Evolutionary conservation across 1,140 invertebrate genomes (phyloP).

Genomic region (Lucilia cuprina): DNA sequence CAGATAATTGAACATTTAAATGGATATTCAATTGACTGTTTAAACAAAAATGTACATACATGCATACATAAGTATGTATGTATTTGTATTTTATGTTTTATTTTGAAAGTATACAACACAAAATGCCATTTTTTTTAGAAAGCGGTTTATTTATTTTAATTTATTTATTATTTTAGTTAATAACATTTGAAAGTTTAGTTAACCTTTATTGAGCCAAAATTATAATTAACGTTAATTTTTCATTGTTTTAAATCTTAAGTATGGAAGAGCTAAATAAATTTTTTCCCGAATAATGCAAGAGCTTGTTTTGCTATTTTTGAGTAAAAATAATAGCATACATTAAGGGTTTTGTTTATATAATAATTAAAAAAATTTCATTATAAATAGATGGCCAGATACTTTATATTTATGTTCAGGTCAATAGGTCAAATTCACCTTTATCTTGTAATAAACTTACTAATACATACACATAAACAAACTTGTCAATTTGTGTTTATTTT

Average conservation of each 20-base stretch:
- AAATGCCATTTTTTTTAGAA: not conserved
- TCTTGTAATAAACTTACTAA: too few relatives aligned
- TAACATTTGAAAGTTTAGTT: not conserved
- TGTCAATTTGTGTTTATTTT: too few relatives aligned
- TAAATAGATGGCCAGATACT: too few relatives aligned
- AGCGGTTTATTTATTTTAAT: slow-evolving; percentile 5
- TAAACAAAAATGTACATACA: not conserved
- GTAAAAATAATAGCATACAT: too few relatives aligned
- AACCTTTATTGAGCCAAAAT: slow-evolving; percentile 18
- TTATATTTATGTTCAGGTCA: too few relatives aligned
- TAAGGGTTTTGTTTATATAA: too few relatives aligned
- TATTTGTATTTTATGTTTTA: not conserved
- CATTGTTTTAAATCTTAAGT: not conserved
- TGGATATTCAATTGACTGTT: slow-evolving; percentile 29
- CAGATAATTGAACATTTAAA: slow-evolving; percentile 33
- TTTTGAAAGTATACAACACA: not conserved
- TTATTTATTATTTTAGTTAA: slow-evolving; percentile 1
- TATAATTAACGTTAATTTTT: not conserved
- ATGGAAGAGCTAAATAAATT: too few relatives aligned
- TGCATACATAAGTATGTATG: not conserved
- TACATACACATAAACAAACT: too few relatives aligned
- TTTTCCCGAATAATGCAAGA: too few relatives aligned
- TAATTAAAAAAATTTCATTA: too few relatives aligned
- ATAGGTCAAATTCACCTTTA: too few relatives aligned
- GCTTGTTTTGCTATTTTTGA: too few relatives aligned